Conservation (phyloP, 35 echinoderm and acorn worm species). For the Ophioderma brevispina region DNA sequence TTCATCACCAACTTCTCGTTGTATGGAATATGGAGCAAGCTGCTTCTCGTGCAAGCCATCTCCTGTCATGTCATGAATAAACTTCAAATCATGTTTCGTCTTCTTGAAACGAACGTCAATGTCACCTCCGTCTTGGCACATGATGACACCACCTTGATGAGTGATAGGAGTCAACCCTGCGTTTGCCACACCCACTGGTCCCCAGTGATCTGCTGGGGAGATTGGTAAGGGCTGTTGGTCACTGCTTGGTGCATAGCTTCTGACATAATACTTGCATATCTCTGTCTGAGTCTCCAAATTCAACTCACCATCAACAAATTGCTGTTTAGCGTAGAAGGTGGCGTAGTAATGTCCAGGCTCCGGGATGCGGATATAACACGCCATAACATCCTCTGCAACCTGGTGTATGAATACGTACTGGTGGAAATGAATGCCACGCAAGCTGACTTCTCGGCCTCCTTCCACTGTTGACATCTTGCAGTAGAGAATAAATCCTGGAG, state of each 20-base stretch:
- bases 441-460: constrained; percentile 40
- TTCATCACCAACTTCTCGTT: constrained; percentile 56
- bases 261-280: constrained; percentile 79
- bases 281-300: constrained; percentile 91
- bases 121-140: constrained; percentile 54
- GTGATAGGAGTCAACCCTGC: constrained; percentile 71
- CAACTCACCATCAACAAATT: constrained; percentile 70
- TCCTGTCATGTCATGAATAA: constrained; percentile 60
- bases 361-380: constrained; percentile 81
- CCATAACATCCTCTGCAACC: constrained; percentile 50
- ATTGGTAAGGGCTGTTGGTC: constrained; percentile 71
- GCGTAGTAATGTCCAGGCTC: constrained; percentile 70
- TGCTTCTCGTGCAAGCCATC: constrained; percentile 12
- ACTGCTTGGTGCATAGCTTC: constrained; percentile 54
- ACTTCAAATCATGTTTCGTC: constrained; percentile 26
- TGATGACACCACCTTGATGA: constrained; percentile 66
- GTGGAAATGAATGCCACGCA: constrained; percentile 60
- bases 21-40: constrained; percentile 47
- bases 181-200: constrained; percentile 80
- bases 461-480: constrained; percentile 37
- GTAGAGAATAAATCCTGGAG: constrained; percentile 59
- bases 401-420: constrained; percentile 90
- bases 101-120: constrained; percentile 60
- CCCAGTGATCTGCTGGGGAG: constrained; percentile 82
- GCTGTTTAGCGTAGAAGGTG: constrained; percentile 68